A percentile compares a stretch with the other conserved stretches of the same genome.
phyloP scores from a whole-genome alignment of 2,888 invertebrate species.

The Macaria liturata region DNA sequence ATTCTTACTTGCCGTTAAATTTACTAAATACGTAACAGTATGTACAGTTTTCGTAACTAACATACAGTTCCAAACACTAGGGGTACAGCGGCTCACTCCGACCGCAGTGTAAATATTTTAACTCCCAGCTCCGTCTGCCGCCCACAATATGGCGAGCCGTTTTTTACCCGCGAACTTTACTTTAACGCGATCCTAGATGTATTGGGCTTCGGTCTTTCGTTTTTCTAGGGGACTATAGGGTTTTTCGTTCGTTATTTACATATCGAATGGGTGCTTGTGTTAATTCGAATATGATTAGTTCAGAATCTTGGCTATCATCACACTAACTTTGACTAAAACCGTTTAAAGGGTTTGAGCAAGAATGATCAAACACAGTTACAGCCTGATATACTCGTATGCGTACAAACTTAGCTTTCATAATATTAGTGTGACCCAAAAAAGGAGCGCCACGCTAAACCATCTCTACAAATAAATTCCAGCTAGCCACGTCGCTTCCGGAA shows the following conservation, averaged over 20 bases:
- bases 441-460: constrained; percentile 13
- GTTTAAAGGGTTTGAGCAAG: too few species aligned
- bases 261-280: too few species aligned
- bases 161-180: constrained; percentile 36
- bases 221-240: not conserved
- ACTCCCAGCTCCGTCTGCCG: constrained; percentile 46
- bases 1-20: not conserved
- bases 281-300: too few species aligned
- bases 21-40: constrained; percentile 23
- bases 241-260: too few species aligned
- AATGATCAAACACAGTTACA: too few species aligned
- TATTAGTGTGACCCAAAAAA: constrained; percentile 8
- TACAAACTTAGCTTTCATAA: constrained; percentile 4
- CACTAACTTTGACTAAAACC: too few species aligned
- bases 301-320: too few species aligned
- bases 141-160: constrained; percentile 51
- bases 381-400: not conserved
- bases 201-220: constrained; percentile 11
- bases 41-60: constrained; percentile 30
- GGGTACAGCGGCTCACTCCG: constrained; percentile 52
- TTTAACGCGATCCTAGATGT: constrained; percentile 16
- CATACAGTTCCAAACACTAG: constrained; percentile 39
- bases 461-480: constrained; percentile 24
- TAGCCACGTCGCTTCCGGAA: constrained; percentile 34
- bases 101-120: constrained; percentile 73